Evolutionary conservation across 2,888 invertebrate species (phyloP).

Genomic region (Caenorhabditis sp.): DNA sequence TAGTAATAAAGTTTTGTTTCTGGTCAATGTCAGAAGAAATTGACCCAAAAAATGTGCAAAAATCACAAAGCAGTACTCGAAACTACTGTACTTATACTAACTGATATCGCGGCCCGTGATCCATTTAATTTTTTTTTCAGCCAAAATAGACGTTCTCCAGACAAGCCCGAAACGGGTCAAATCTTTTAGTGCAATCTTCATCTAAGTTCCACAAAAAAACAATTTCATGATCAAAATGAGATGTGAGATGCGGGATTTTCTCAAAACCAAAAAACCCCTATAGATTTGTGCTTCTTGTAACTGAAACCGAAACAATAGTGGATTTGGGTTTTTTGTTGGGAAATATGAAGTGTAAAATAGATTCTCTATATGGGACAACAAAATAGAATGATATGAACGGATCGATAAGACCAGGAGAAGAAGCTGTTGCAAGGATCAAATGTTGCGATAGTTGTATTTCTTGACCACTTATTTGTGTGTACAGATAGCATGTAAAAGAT

Average conservation of each 20-base stretch:
- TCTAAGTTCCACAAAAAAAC: neutral
- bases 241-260: too few species aligned
- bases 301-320: neutral
- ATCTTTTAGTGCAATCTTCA: too few species aligned
- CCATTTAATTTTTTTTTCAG: too few species aligned
- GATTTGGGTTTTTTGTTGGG: conserved; percentile 2
- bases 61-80: too few species aligned
- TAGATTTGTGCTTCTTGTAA: neutral
- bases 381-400: conserved; percentile 39
- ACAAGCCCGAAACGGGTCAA: too few species aligned
- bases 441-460: conserved; percentile 19
- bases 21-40: too few species aligned
- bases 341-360: conserved; percentile 16
- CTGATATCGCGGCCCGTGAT: too few species aligned
- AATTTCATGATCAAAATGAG: neutral
- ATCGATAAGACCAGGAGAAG: conserved; percentile 26
- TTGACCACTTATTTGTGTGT: conserved; percentile 17
- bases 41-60: too few species aligned
- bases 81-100: too few species aligned
- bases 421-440: conserved; percentile 22
- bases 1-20: too few species aligned
- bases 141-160: too few species aligned
- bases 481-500: conserved; percentile 20
- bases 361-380: conserved; percentile 32
- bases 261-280: too few species aligned